phyloP scores from a whole-genome alignment of 2,113 vertebrate species.

The Passer domesticus region DNA sequence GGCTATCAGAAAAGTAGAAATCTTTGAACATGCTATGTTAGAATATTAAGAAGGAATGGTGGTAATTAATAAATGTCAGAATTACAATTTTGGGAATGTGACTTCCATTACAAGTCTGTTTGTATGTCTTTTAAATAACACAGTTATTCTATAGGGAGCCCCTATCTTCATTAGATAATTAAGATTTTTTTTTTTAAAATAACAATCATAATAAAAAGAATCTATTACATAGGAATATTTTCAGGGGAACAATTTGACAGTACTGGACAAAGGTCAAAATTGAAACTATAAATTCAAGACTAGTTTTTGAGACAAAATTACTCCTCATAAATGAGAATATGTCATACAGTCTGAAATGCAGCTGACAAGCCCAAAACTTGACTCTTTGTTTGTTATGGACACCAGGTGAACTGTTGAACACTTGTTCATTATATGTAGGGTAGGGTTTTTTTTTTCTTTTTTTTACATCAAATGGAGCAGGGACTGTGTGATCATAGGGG shows the following conservation, averaged over 20 bases:
- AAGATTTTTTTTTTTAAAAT: background rate
- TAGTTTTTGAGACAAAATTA: background rate
- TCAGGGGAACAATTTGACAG: background rate
- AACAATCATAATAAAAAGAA: background rate
- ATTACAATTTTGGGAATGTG: background rate
- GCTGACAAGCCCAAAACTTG: background rate
- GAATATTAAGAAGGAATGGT: background rate
- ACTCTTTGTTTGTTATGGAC: background rate
- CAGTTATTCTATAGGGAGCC: background rate
- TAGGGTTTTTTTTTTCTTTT: background rate
- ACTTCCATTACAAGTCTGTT: background rate
- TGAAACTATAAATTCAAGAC: background rate
- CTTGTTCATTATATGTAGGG: background rate
- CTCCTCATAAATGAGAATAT: background rate
- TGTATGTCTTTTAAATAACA: background rate
- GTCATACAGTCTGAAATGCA: background rate
- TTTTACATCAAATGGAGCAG: background rate
- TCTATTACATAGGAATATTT: background rate
- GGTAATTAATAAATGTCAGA: background rate
- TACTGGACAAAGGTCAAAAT: background rate
- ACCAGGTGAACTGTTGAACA: background rate
- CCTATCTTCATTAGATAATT: background rate
- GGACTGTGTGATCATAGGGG: background rate
- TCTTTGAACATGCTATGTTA: background rate
- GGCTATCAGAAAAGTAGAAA: background rate